phyloP scores from a whole-genome alignment of 1,140 invertebrate genomes.

The Babylonia areolata region DNA sequence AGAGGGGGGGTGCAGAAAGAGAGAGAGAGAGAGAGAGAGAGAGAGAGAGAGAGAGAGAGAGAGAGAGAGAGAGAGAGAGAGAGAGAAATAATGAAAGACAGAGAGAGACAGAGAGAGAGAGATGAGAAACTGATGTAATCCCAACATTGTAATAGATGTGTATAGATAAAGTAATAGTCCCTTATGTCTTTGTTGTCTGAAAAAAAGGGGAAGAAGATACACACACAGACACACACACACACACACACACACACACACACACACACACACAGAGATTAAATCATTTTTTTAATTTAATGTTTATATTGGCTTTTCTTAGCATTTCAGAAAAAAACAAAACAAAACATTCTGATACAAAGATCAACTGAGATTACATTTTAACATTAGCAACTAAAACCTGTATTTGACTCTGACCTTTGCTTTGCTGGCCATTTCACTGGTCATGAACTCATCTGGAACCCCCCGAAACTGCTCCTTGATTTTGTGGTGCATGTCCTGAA shows the following conservation, averaged over 20 bases:
- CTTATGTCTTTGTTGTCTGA: too few relatives aligned
- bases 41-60: background rate
- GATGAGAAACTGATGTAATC: too few relatives aligned
- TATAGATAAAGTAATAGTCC: too few relatives aligned
- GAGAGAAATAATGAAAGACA: background rate
- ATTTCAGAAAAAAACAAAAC: too few relatives aligned
- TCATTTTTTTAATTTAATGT: background rate
- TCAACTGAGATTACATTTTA: too few relatives aligned
- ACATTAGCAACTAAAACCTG: background rate
- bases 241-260: too few relatives aligned
- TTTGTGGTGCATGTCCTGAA: constrained; percentile 72
- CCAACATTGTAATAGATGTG: too few relatives aligned
- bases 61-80: background rate
- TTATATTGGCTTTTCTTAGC: too few relatives aligned
- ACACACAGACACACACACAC: too few relatives aligned
- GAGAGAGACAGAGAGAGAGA: background rate
- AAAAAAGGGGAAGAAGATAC: too few relatives aligned
- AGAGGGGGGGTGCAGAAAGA: background rate
- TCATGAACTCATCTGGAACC: constrained; percentile 86
- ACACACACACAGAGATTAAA: background rate
- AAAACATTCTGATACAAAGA: too few relatives aligned
- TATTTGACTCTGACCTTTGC: constrained; percentile 78
- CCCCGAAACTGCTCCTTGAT: constrained; percentile 80
- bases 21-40: background rate
- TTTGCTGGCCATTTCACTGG: constrained; percentile 81